These are phyloP conservation scores for Anabacerthia variegaticeps DNA, from an alignment of 2,797 vertebrate genomes.

Conservation along the genomic window DNA sequence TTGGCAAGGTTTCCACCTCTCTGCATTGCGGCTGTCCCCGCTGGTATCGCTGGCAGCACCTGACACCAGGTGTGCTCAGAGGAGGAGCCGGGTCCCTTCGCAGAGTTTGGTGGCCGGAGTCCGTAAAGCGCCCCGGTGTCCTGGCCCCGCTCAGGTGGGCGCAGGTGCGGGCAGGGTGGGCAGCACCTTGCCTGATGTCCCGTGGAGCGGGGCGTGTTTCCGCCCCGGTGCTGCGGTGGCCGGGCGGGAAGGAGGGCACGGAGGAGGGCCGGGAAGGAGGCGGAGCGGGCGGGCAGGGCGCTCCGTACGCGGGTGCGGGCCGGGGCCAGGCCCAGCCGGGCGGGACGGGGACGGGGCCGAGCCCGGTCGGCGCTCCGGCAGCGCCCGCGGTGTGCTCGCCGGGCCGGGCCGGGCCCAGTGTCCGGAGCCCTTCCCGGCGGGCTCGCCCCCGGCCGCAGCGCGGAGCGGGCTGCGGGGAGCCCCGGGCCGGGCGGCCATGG, in stretches of 20 bases:
- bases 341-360: too few relatives aligned
- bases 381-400: neutral
- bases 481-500: neutral
- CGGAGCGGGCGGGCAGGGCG: neutral
- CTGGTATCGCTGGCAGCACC: neutral
- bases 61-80: neutral
- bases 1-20: neutral
- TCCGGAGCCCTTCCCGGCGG: neutral
- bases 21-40: neutral
- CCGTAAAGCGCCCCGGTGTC: fast-evolving
- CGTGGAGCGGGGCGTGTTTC: fast-evolving
- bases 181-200: neutral
- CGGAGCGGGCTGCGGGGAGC: neutral
- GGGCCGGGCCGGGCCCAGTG: neutral
- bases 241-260: too few relatives aligned
- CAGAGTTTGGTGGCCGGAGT: fast-evolving
- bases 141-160: neutral
- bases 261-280: too few relatives aligned
- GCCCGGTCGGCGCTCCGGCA: neutral
- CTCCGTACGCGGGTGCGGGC: slow-evolving; percentile 58
- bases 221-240: too few relatives aligned
- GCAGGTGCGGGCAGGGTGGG: neutral
- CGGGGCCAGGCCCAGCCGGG: neutral
- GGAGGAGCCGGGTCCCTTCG: neutral
- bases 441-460: neutral